Evolutionary conservation across 2,113 vertebrate genomes (phyloP), one percentile per base, ranked within the genome.

Genomic region (Bujurquina vittata): DNA sequence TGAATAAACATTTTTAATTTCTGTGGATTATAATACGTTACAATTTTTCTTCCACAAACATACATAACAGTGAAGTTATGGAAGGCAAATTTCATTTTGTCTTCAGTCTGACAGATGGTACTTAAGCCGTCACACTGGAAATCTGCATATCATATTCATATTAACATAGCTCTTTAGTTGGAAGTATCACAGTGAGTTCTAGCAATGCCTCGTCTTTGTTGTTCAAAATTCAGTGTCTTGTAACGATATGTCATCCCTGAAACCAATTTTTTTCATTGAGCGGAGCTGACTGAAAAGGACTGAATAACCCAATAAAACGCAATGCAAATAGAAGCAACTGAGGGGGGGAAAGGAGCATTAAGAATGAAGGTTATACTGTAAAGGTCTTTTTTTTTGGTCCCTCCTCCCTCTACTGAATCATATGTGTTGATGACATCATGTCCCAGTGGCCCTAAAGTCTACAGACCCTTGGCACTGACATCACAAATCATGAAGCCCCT

Each of bases 1-100:
- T 26, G 11, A 81, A 82, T 88, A 90, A 84, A 84, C 81, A 86
- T 86, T 52, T 76, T 86, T 60, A 81, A 87, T 87, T 81, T 69
- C 33, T 26, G n/a, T 65, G 52, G 22, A 35, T n/a, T 26, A 35
- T 74, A 58, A 76, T 65, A 72, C 23, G 49, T 74, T 65, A 17
- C 8, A 58, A 22, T 18, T 40, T 29, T 54, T 57, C 22, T 58
- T 58, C 4, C 0, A 18, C 46, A 77, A 31, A 35, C 14, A 12
- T 58, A 35, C 17, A 46, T n/a, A 35, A 81, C 31, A 37, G 35
- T n/a, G 6, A 63, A 35, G 74, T 60, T 29, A 60, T 10, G 58
- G 17, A 60, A 33, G 1, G 23, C 56, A 7, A n/a, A 23, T 63
- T 63, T 63, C 5, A 62, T 62, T 35, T 35, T 35, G 60, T 62